Evolutionary conservation across 2,797 vertebrate genomes (phyloP), one percentile per base, ranked within the genome.

Genomic region (Scarus forsteni): DNA sequence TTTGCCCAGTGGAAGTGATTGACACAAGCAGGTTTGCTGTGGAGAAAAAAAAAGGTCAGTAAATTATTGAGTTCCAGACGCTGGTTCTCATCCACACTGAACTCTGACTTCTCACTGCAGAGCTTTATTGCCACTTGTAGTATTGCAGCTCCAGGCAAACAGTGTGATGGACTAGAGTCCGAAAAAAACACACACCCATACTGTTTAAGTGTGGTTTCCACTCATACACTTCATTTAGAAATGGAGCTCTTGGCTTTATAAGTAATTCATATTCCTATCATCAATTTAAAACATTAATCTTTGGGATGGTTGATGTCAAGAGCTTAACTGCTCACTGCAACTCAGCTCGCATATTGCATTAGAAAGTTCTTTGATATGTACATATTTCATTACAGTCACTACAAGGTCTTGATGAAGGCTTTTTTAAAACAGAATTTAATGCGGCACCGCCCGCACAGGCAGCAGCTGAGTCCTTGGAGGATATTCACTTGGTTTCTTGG

Each of bases 391-490:
- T 45, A 11, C 50, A 72, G 50, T 16, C 10, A 35, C 52, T n/a
- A 34, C 1, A 52, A 39, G 27, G 36, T 15, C n/a, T 38, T 8
- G 61, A 18, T 42, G 56, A 59, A 10, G 56, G 57, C 35, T 42
- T 46, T 68, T 74, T 77, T 42, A 34, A 48, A 27, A 36, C 46
- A 35, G 16, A 27, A 54, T 58, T 59, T 18, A 51, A 51, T 68
- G 58, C 59, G 59, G 67, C 45, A 53, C 12, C 57, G 49, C 0
- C 59, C 74, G 54, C 43, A 43, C 40, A 8, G 63, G 18, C 49
- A 61, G 62, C 85, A 89, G 82, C 88, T 79, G 76, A 84, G 78
- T 81, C 85, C 82, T 83, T 64, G 78, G 80, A 79, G 77, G 83
- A 82, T 67, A 73, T 72, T 14, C 70, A 71, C 66, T 77, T 54